Evolutionary conservation across 2,113 vertebrate species (phyloP).

Genomic region (Sula dactylatra): DNA sequence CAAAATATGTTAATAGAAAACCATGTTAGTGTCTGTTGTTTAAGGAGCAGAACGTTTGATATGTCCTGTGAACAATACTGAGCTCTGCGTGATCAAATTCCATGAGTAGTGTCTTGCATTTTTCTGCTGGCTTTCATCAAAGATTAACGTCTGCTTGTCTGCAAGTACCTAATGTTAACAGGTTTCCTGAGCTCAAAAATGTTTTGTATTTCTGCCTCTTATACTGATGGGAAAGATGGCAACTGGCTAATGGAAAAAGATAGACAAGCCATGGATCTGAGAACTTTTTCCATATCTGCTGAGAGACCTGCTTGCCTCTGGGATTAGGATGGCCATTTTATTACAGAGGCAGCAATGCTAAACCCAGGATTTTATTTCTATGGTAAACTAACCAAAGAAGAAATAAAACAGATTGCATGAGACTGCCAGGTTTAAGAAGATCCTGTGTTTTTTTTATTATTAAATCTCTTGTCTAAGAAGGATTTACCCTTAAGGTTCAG

Average conservation of each 20-base stretch:
- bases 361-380: background rate
- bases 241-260: background rate
- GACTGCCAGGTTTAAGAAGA: too few species aligned
- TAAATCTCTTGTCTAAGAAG: background rate
- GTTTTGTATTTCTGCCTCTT: background rate
- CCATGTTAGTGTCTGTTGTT: background rate
- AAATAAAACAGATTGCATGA: too few species aligned
- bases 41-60: background rate
- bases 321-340: background rate
- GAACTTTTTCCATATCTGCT: background rate
- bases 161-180: background rate
- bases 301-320: background rate
- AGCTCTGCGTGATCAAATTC: background rate
- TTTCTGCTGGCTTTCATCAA: background rate
- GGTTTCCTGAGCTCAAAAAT: background rate
- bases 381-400: background rate
- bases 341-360: background rate
- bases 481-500: conserved; percentile 17
- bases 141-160: background rate
- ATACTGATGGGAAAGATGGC: background rate
- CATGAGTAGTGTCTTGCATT: background rate
- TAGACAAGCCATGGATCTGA: background rate
- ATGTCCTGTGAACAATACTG: background rate
- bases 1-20: background rate
- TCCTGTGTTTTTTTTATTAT: background rate